These are phyloP conservation scores for Rhogogaster chlorosoma DNA, from an alignment of 2,888 invertebrate genomes.

Conservation along the genomic window DNA sequence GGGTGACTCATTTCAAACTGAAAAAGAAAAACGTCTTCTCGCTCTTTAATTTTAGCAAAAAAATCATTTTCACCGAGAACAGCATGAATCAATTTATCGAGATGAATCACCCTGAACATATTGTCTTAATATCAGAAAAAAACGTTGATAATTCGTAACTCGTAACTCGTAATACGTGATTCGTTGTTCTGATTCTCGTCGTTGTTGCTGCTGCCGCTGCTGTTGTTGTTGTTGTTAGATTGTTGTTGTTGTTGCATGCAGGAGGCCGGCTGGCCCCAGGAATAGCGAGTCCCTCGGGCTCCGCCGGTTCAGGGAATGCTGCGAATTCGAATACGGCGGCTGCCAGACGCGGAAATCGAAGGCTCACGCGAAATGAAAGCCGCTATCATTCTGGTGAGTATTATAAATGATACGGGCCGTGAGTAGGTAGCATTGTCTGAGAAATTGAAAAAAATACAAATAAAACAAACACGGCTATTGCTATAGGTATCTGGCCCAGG, in stretches of 20 bases:
- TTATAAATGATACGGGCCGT: slow-evolving; percentile 49
- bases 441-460: background rate
- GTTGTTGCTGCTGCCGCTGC: slow-evolving; percentile 41
- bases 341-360: slow-evolving; percentile 90
- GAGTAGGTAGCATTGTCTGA: slow-evolving; percentile 1
- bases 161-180: background rate
- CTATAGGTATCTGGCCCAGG: background rate
- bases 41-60: background rate
- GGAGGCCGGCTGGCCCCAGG: slow-evolving; percentile 75
- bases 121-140: background rate
- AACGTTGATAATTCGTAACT: background rate
- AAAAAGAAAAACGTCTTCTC: background rate
- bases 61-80: background rate
- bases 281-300: slow-evolving; percentile 78
- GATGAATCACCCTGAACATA: background rate
- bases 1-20: background rate
- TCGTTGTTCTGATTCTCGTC: background rate
- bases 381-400: slow-evolving; percentile 97
- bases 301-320: slow-evolving; percentile 78
- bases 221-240: slow-evolving; percentile 59
- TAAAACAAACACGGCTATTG: too few species aligned
- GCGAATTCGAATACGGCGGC: slow-evolving; percentile 77
- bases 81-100: background rate
- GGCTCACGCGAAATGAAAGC: slow-evolving; percentile 96
- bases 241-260: slow-evolving; percentile 79